These are phyloP conservation scores for Hystrix cristata DNA, from an alignment of 2,113 vertebrate species.

Conservation along the genomic window DNA sequence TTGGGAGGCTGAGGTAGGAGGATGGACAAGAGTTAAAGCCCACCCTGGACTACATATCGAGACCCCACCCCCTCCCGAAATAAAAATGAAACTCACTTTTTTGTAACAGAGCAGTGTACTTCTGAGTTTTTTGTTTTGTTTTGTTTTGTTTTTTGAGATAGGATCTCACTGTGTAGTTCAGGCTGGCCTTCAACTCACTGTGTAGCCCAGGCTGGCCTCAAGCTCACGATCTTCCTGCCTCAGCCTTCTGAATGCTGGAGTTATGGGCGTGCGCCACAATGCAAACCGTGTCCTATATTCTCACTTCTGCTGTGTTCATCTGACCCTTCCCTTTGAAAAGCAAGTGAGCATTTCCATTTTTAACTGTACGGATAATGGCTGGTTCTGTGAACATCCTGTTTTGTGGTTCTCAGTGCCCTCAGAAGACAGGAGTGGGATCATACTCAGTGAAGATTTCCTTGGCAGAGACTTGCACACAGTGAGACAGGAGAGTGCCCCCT, in stretches of 20 bases:
- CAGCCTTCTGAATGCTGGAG: too few species aligned
- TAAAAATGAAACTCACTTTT: neutral
- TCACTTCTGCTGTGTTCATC: neutral
- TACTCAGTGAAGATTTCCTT: neutral
- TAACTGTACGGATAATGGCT: too few species aligned
- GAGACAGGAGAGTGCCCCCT: neutral
- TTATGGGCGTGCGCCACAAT: too few species aligned
- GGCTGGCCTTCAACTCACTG: too few species aligned
- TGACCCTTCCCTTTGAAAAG: neutral
- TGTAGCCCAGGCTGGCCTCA: too few species aligned
- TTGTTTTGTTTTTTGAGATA: too few species aligned
- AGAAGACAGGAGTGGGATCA: too few species aligned
- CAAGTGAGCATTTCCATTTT: neutral
- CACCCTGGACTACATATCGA: neutral
- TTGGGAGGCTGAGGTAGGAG: neutral
- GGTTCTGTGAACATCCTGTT: neutral
- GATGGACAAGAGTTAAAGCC: neutral
- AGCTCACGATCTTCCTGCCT: too few species aligned
- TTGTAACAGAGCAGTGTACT: neutral
- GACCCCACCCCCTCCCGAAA: neutral
- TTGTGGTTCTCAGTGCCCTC: neutral
- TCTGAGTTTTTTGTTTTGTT: neutral
- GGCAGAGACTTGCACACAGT: fast-evolving
- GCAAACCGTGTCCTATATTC: neutral
- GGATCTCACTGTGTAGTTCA: too few species aligned